Conservation (phyloP, 2,797 vertebrate species). For the Acrossocheilus fasciatus region DNA sequence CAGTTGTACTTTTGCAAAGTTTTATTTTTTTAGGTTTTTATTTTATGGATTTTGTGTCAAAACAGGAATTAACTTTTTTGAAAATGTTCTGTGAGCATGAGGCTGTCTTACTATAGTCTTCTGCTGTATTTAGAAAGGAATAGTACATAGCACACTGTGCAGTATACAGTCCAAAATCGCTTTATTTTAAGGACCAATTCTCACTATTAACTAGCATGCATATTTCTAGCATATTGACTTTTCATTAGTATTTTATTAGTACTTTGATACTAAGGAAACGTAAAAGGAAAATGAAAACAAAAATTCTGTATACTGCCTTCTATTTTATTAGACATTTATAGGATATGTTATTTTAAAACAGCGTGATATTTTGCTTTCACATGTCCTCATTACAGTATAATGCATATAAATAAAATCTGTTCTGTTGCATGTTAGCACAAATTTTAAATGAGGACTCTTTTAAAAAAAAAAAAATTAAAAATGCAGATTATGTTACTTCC, state of each 20-base stretch:
- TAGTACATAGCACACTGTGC: neutral
- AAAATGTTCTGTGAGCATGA: neutral
- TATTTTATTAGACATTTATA: neutral
- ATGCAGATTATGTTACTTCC: neutral
- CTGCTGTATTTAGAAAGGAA: neutral
- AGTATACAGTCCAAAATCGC: neutral
- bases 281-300: neutral
- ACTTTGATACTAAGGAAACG: neutral
- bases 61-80: neutral
- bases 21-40: neutral
- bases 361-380: neutral
- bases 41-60: slow-evolving; percentile 23
- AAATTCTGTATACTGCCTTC: neutral
- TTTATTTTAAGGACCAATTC: neutral
- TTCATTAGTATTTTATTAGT: neutral
- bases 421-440: neutral
- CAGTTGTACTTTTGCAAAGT: neutral
- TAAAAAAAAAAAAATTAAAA: too few species aligned
- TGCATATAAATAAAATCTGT: neutral
- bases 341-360: neutral
- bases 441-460: neutral
- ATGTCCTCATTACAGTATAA: neutral
- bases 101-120: neutral
- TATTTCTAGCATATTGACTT: neutral
- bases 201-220: neutral